A percentile compares a stretch with the other conserved stretches of the same genome.
phyloP scores from a whole-genome alignment of 2,888 invertebrate species.

The Cosmia pyralina region DNA sequence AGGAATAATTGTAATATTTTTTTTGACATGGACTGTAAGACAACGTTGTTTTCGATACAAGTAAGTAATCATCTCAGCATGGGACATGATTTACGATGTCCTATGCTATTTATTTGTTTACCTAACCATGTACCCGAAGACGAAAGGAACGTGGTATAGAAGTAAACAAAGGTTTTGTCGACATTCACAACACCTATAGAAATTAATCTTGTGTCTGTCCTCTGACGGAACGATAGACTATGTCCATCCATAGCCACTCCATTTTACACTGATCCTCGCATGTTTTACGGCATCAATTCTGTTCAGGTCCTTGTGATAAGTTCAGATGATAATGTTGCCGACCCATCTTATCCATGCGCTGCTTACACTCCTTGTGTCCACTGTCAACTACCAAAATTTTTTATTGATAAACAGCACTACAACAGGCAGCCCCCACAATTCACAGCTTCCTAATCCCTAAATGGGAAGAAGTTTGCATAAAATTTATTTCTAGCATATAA shows the following conservation, averaged over 20 bases:
- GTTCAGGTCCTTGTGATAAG: not conserved
- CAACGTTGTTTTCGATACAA: not conserved
- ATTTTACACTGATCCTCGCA: not conserved
- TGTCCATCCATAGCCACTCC: constrained; percentile 10
- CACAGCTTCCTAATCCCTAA: not conserved
- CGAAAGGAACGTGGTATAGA: constrained; percentile 22
- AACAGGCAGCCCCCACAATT: not conserved
- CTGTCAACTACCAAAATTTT: not conserved
- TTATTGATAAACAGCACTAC: not conserved
- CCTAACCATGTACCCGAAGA: constrained; percentile 9
- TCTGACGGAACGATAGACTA: constrained; percentile 16
- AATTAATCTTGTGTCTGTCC: constrained; percentile 10
- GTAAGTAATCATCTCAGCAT: not conserved
- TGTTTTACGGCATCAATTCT: not conserved
- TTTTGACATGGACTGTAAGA: not conserved
- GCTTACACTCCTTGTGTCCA: not conserved
- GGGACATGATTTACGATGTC: not conserved
- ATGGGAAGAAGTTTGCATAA: not conserved
- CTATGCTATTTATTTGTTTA: constrained; percentile 10
- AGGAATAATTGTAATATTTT: not conserved
- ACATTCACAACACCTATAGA: constrained; percentile 29
- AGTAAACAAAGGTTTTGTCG: constrained; percentile 35
- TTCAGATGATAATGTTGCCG: not conserved
- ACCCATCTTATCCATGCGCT: too few relatives aligned
- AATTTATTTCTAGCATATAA: not conserved